phyloP scores from a whole-genome alignment of 2,797 vertebrate species.

The Phoeniculus purpureus region DNA sequence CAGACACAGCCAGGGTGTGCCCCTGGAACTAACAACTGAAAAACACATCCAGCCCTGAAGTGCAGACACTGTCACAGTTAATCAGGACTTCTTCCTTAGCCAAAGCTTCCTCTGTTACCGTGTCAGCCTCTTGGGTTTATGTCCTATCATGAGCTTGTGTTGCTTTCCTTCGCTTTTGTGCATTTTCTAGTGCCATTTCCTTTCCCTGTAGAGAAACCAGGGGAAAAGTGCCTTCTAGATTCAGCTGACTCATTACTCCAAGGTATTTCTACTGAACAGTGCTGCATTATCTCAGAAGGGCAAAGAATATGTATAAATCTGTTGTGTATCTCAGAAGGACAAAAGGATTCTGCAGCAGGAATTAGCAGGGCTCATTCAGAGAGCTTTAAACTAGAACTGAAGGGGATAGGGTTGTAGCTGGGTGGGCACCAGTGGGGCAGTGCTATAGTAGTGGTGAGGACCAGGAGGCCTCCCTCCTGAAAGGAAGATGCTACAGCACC shows the following conservation, averaged over 20 bases:
- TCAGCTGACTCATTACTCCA: constrained; percentile 27
- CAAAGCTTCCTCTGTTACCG: neutral
- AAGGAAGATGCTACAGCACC: neutral
- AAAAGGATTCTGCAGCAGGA: too few relatives aligned
- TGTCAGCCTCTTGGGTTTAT: neutral
- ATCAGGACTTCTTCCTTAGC: neutral
- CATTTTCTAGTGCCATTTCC: neutral
- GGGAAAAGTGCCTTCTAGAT: neutral
- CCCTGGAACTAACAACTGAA: neutral
- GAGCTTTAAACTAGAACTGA: too few relatives aligned
- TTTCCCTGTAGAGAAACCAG: neutral
- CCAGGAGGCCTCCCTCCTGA: neutral
- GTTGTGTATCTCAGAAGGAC: too few relatives aligned
- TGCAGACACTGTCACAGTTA: neutral
- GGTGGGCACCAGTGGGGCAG: too few relatives aligned
- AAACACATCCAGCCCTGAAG: neutral
- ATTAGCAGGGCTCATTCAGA: too few relatives aligned
- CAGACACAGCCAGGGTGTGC: rapidly evolving
- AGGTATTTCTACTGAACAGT: constrained; percentile 9
- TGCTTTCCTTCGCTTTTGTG: neutral
- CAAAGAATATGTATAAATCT: too few relatives aligned
- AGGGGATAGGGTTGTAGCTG: too few relatives aligned
- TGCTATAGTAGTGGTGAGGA: too few relatives aligned
- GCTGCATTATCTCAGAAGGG: neutral
- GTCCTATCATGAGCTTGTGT: neutral